These are phyloP conservation scores for Periparus ater DNA, from an alignment of 2,797 vertebrate genomes.

Conservation along the genomic window DNA sequence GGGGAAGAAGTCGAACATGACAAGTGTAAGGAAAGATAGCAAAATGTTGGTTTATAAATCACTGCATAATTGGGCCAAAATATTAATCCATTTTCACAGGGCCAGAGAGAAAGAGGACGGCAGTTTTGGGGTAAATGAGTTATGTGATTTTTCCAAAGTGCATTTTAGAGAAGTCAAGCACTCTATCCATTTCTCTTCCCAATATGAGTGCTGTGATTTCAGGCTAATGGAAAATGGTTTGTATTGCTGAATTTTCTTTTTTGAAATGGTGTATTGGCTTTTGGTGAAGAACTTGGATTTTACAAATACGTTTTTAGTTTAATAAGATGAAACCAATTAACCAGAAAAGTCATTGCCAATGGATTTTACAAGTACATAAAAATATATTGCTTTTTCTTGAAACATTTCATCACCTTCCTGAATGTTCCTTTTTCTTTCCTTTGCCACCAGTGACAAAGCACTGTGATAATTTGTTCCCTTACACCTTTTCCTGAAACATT, in stretches of 20 bases:
- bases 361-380: conserved; percentile 62
- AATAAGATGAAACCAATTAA: conserved; percentile 68
- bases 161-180: background rate
- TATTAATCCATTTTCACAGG: background rate
- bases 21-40: conserved; percentile 45
- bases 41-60: conserved; percentile 47
- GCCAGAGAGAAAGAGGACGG: background rate
- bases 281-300: conserved; percentile 21
- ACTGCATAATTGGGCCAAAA: background rate
- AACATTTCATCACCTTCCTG: conserved; percentile 37
- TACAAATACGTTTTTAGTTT: conserved; percentile 52
- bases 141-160: background rate
- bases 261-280: conserved; percentile 6
- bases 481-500: background rate
- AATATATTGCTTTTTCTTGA: conserved; percentile 61
- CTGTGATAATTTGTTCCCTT: conserved; percentile 18
- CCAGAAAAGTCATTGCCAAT: conserved; percentile 39
- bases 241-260: conserved; percentile 26
- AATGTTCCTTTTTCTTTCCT: conserved; percentile 19
- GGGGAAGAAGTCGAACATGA: conserved; percentile 56
- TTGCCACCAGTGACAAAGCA: background rate
- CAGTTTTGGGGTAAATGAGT: background rate
- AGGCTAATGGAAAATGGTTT: conserved; percentile 19
- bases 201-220: background rate
- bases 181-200: background rate